Percentiles rank a stretch among this genome's conserved stretches.
Conservation (phyloP, 2,113 vertebrate genomes). For the Vidua chalybeata region DNA sequence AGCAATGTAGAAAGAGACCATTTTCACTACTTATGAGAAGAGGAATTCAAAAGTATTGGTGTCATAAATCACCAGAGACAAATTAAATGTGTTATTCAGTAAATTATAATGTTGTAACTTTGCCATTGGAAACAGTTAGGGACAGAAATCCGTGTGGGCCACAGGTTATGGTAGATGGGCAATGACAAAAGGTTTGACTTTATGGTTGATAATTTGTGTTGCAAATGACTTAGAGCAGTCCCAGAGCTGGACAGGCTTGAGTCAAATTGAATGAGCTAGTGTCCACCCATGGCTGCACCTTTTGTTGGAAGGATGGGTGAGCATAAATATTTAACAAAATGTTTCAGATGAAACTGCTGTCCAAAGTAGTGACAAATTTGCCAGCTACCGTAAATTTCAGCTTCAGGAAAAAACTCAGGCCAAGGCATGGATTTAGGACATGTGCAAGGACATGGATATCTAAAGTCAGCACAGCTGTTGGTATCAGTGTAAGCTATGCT, state of each 20-base stretch:
- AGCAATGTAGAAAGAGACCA: not conserved
- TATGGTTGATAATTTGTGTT: constrained; percentile 1
- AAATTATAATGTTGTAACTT: constrained; percentile 38
- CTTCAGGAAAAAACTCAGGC: not conserved
- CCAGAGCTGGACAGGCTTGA: not conserved
- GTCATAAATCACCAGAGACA: not conserved
- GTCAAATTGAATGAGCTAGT: constrained; percentile 1
- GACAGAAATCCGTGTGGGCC: constrained; percentile 8
- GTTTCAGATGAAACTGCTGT: not conserved
- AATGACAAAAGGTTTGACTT: constrained; percentile 46
- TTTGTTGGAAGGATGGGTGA: not conserved
- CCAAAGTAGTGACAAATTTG: not conserved
- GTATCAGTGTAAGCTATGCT: not conserved
- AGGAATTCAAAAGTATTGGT: constrained; percentile 10
- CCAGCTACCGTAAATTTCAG: not conserved
- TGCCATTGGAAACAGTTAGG: constrained; percentile 3
- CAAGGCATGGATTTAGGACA: not conserved
- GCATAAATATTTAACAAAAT: not conserved
- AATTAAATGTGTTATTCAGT: not conserved
- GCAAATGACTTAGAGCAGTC: constrained; percentile 28
- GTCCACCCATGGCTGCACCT: constrained; percentile 42
- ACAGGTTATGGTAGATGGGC: constrained; percentile 23
- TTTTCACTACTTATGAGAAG: constrained; percentile 45
- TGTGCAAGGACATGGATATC: not conserved
- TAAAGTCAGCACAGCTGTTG: not conserved